These are phyloP conservation scores for Micromys minutus DNA, from an alignment of 2,113 vertebrate genomes.

Conservation along the genomic window DNA sequence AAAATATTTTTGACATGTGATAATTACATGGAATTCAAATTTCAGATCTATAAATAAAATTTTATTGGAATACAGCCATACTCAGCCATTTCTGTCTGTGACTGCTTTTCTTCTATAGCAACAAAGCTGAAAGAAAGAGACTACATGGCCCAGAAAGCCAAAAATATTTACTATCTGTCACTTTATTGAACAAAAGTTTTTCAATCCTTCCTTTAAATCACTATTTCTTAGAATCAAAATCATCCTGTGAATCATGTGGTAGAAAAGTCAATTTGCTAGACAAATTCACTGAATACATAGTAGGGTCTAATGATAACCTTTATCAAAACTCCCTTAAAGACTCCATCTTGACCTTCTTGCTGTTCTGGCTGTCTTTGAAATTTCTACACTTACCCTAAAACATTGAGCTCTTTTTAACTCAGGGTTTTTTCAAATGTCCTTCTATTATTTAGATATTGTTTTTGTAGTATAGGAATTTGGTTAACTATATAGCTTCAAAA, in stretches of 20 bases:
- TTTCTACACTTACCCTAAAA: not conserved
- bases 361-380: not conserved
- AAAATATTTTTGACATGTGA: slow-evolving; percentile 55
- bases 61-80: not conserved
- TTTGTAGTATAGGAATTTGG: not conserved
- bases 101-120: slow-evolving; percentile 18
- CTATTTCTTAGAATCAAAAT: slow-evolving; percentile 32
- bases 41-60: slow-evolving; percentile 46
- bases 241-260: not conserved
- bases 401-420: not conserved
- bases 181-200: not conserved
- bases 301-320: not conserved
- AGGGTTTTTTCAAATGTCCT: not conserved
- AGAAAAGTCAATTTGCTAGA: not conserved
- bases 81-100: not conserved
- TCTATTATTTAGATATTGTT: not conserved
- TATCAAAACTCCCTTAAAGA: not conserved
- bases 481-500: not conserved
- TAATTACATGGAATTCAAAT: slow-evolving; percentile 53
- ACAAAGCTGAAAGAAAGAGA: slow-evolving; percentile 1
- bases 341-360: not conserved
- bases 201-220: not conserved
- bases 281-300: slow-evolving; percentile 5
- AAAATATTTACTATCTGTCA: slow-evolving; percentile 41
- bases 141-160: not conserved